Evolutionary conservation across 2,888 invertebrate species (phyloP).

Genomic region (Synergus umbraculus): DNA sequence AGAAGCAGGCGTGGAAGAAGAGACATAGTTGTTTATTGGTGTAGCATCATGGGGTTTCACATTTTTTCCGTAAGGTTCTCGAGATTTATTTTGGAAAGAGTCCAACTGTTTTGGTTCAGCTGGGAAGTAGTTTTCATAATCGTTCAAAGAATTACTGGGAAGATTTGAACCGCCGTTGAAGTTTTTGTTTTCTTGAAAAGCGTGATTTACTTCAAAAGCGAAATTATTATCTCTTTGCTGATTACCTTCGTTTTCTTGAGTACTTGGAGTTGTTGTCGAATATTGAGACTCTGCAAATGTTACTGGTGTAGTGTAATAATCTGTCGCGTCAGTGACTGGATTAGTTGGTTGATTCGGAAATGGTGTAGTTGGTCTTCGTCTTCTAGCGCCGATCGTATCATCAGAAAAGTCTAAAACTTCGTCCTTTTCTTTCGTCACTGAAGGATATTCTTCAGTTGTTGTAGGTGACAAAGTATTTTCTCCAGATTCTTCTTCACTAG

Average conservation of each 20-base stretch:
- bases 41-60: slow-evolving; percentile 78
- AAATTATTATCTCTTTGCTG: slow-evolving; percentile 61
- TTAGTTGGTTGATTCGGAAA: slow-evolving; percentile 63
- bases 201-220: slow-evolving; percentile 79
- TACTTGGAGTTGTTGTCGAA: slow-evolving; percentile 54
- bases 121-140: slow-evolving; percentile 72
- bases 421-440: slow-evolving; percentile 83
- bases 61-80: slow-evolving; percentile 78
- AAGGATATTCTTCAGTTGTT: slow-evolving; percentile 79
- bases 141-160: slow-evolving; percentile 53
- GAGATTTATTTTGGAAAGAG: slow-evolving; percentile 78
- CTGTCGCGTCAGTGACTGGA: slow-evolving; percentile 53
- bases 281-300: slow-evolving; percentile 49
- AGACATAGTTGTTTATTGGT: slow-evolving; percentile 71
- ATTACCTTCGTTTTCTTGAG: slow-evolving; percentile 49
- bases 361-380: slow-evolving; percentile 66
- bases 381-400: slow-evolving; percentile 77
- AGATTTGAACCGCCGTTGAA: slow-evolving; percentile 55
- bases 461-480: slow-evolving; percentile 66
- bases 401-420: slow-evolving; percentile 89
- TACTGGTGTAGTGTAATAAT: slow-evolving; percentile 60
- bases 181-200: slow-evolving; percentile 66
- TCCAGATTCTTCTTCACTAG: slow-evolving; percentile 76
- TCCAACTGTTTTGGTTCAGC: slow-evolving; percentile 67
- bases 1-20: slow-evolving; percentile 72